Base-by-base conservation (phyloP, 2,113 vertebrate species). In the Dicentrarchus labrax region DNA sequence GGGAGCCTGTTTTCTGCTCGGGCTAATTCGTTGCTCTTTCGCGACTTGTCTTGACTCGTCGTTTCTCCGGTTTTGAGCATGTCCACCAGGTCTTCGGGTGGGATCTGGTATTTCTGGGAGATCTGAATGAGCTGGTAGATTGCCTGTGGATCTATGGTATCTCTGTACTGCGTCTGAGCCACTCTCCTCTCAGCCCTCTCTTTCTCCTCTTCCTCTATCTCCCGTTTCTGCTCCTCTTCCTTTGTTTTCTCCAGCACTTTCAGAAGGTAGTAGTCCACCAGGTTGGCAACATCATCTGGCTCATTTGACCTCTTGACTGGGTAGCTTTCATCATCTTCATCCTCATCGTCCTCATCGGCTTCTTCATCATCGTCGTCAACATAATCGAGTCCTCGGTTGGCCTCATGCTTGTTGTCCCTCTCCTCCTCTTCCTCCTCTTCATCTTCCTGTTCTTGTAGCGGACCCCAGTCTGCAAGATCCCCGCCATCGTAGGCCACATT, bases 71-170 rank as follows among this genome's bases (percentile, higher is more conserved):
- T 94, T 92, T 93, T 96, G 66, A 99, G 88, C 95, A 98, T 96
- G 81, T 97, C 96, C 79, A 98, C 86, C 78, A 99, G 95, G 83
- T 99, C 97, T 89, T 97, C 97, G 0, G 97, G 97, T 43, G 97
- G 97, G 59, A 99, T 97, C 92, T 97, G 96, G 83, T 98, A 95
- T 89, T 96, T 98, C 77, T 96, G 96, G 61, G 98, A 98, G 87
- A 98, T 94, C 89, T 97, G 95, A 67, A 98, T 95, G 79, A 98
- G 90, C 86, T 97, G 96, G 86, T 96, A 97, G 88, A 99, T 90
- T 73, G 96, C 91, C 51, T 93, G 95, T 38, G 97, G 96, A 66
- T 97, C 94, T 0, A 96, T 84, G 43, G 93, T 93, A 17, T 95
- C 90, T 48, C 94, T 93, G 45, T 95, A 75, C 89, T 88, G 76